A percentile compares a stretch with the other conserved stretches of the same genome.
phyloP scores from a whole-genome alignment of 2,888 invertebrate genomes.

The Fabriciana adippe region DNA sequence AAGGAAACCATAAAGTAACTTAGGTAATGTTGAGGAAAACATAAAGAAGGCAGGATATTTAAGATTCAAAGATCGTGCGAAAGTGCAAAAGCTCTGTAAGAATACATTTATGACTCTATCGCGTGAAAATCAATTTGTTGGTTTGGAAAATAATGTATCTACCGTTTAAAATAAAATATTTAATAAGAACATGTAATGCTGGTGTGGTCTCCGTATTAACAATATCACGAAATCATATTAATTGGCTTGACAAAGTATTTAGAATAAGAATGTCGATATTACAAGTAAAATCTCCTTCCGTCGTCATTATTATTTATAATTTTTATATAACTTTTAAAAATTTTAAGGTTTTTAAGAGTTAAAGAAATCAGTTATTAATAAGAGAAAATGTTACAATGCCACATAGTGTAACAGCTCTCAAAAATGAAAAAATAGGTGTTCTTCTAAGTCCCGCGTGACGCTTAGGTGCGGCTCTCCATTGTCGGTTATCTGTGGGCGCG shows the following conservation, averaged over 20 bases:
- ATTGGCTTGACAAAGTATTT: too few relatives aligned
- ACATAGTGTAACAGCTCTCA: not conserved
- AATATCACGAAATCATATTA: too few relatives aligned
- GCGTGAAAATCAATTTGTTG: not conserved
- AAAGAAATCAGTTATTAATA: too few relatives aligned
- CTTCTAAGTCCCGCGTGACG: conserved; percentile 17
- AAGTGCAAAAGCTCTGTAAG: conserved; percentile 12
- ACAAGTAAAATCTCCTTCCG: too few relatives aligned
- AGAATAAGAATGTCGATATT: too few relatives aligned
- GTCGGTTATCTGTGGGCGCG: conserved; percentile 66
- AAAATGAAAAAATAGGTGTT: conserved; percentile 21
- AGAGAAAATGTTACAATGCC: not conserved
- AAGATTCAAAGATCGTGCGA: conserved; percentile 36
- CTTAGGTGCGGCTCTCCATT: conserved; percentile 44
- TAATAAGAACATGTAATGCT: too few relatives aligned
- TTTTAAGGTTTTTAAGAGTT: too few relatives aligned
- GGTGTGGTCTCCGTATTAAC: too few relatives aligned
- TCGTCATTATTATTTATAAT: too few relatives aligned
- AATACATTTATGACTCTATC: conserved; percentile 7
- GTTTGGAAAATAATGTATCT: not conserved
- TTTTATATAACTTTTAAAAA: too few relatives aligned
- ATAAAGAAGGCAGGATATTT: conserved; percentile 34
- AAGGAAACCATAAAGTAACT: conserved; percentile 36
- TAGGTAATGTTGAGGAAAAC: conserved; percentile 35
- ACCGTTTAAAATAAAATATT: too few relatives aligned